Evolutionary conservation across 2,888 invertebrate species (phyloP).

Genomic region (Ectobius pallidus): DNA sequence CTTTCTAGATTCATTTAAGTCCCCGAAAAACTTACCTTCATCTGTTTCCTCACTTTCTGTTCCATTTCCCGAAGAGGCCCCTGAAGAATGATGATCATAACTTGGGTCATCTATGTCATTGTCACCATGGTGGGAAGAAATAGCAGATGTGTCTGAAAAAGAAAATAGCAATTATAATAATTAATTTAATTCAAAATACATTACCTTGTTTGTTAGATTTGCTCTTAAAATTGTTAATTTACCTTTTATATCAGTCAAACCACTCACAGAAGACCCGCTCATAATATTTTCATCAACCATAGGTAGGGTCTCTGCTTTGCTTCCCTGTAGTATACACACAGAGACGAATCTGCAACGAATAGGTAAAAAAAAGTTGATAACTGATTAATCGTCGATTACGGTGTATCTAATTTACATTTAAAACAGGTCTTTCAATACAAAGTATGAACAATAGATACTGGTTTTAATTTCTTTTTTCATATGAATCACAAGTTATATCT

Average conservation of each 20-base stretch:
- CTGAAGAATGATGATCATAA: background rate
- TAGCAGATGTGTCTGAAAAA: background rate
- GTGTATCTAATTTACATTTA: background rate
- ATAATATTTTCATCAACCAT: too few species aligned
- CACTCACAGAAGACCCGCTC: background rate
- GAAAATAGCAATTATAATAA: background rate
- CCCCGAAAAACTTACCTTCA: background rate
- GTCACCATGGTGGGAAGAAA: background rate
- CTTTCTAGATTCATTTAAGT: background rate
- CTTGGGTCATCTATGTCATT: background rate
- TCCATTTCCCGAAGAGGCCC: background rate
- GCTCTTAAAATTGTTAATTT: background rate
- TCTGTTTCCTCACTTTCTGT: background rate
- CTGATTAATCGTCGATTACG: background rate
- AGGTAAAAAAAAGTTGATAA: background rate
- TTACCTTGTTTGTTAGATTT: background rate
- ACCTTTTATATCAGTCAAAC: too few species aligned
- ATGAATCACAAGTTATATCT: background rate
- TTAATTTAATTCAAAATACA: background rate
- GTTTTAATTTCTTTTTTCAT: background rate
- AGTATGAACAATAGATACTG: background rate
- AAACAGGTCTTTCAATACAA: too few species aligned
- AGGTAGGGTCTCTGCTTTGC: too few species aligned
- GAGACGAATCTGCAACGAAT: background rate
- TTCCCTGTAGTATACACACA: too few species aligned